Base-by-base conservation (phyloP, 2,888 invertebrate species). In the Sphaerophoria rueppellii region DNA sequence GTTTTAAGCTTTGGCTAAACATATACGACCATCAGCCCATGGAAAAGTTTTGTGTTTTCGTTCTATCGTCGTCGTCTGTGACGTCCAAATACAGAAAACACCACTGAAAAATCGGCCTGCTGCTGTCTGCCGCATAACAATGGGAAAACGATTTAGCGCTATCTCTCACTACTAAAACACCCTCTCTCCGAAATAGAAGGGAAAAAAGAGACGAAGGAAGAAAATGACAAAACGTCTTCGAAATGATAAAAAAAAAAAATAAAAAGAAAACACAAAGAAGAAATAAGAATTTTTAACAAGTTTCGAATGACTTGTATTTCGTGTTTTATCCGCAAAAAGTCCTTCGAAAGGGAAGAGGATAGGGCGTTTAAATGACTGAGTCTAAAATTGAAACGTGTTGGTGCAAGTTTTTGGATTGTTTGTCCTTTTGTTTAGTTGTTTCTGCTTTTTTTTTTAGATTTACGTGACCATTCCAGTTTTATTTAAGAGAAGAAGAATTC, bases 391-490 rank as follows among this genome's bases (percentile, higher is more conserved):
- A 32, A 32, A 67, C 67, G 67, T 67, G 67, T 54, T 67, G 52
- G 54, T 57, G 52, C 35, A 65, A 72, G 63, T 72, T 24, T 78
- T 78, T 52, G 35, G 72, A 78, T 65, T 72, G 40, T 52, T 72
- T 71, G 65, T 78, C 55, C 50, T 46, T 78, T 67, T 67, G 54
- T 54, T 50, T 50, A 11, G 48, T 65, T 50, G 5, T 70, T 6
- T 14, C 34, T 34, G 11, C 16, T 24, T 24, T 63, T 48, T 48
- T 76, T 60, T 46, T 46, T 48, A 4, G 9, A 40, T 43, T 43
- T 32, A 78, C 78, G 72, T 78, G 78, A 77, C 77, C 71, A 71
- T 72, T 78, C 34, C 12, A 34, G 40, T 63, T 77, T 78, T 46
- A 37, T 54, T 16, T 35, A 55, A n/a, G 11, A 52, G 24, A 61